Conservation (phyloP, 2,888 invertebrate genomes). For the Ctenicera cuprea region DNA sequence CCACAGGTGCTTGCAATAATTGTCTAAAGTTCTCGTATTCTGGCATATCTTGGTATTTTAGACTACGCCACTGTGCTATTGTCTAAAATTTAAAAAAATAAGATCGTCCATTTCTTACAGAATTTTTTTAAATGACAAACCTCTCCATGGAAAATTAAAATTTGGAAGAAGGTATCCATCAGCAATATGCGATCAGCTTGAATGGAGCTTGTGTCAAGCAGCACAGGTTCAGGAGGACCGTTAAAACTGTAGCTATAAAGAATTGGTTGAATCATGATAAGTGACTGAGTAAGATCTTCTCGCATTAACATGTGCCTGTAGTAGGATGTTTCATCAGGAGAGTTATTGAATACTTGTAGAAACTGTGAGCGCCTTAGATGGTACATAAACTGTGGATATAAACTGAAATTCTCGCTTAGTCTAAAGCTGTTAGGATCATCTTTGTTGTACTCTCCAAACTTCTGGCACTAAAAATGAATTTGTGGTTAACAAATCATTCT, state of each 20-base stretch:
- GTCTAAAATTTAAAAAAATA: constrained; percentile 78
- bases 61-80: constrained; percentile 97
- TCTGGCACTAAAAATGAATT: constrained; percentile 88
- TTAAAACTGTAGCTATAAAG: constrained; percentile 99
- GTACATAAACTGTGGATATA: constrained; percentile 99
- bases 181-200: constrained; percentile 97
- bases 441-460: constrained; percentile 98
- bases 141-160: constrained; percentile 99
- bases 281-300: constrained; percentile 96
- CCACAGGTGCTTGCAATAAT: constrained; percentile 94
- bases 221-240: constrained; percentile 97
- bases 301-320: constrained; percentile 99
- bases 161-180: constrained; percentile 99
- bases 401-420: constrained; percentile 95
- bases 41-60: constrained; percentile 96
- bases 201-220: constrained; percentile 97
- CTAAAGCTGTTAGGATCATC: constrained; percentile 98
- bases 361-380: constrained; percentile 98
- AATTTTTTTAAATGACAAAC: constrained; percentile 70
- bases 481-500: constrained; percentile 40
- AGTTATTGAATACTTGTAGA: constrained; percentile 99
- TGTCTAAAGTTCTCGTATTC: constrained; percentile 99
- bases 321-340: constrained; percentile 99
- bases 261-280: constrained; percentile 99
- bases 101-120: background rate